phyloP scores from a whole-genome alignment of 1,140 invertebrate genomes.

The Zelostemma sp. region DNA sequence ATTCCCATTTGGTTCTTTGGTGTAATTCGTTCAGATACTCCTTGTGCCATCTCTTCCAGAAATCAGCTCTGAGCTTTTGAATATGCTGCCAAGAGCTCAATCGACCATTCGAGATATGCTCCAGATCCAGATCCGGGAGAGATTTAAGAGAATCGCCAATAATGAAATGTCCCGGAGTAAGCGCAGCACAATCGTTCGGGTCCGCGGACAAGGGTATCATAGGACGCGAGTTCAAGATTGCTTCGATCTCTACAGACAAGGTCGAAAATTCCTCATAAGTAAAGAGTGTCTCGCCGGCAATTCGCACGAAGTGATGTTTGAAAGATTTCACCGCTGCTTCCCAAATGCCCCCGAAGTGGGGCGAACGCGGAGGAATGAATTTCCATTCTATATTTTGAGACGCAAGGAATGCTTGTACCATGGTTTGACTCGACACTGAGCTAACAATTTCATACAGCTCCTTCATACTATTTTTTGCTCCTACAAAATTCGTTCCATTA shows the following conservation, averaged over 20 bases:
- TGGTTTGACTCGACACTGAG: no score
- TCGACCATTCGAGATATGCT: conserved; percentile 2
- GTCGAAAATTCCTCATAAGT: conserved; percentile 39
- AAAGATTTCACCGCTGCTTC: conserved; percentile 31
- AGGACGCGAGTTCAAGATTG: conserved; percentile 38
- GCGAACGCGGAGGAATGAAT: conserved; percentile 36
- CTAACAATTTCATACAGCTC: no score
- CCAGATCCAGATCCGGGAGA: neutral
- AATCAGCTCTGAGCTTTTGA: conserved; percentile 14
- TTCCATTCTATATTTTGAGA: conserved; percentile 25
- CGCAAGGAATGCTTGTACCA: no score
- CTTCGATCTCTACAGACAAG: conserved; percentile 8
- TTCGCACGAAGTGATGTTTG: conserved; percentile 18
- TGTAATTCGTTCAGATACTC: conserved; percentile 45
- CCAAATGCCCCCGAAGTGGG: conserved; percentile 46
- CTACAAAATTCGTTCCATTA: conserved; percentile 34
- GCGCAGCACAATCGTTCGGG: conserved; percentile 12
- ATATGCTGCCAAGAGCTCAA: conserved; percentile 19
- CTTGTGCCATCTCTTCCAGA: conserved; percentile 29
- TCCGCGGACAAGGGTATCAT: conserved; percentile 27
- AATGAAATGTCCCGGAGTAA: conserved; percentile 7
- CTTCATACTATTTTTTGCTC: conserved; percentile 1
- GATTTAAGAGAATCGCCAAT: neutral
- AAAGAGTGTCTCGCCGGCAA: conserved; percentile 21
- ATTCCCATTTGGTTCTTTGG: conserved; percentile 26